Conservation (phyloP, 2,888 invertebrate species). For the Campoplex nolae region DNA sequence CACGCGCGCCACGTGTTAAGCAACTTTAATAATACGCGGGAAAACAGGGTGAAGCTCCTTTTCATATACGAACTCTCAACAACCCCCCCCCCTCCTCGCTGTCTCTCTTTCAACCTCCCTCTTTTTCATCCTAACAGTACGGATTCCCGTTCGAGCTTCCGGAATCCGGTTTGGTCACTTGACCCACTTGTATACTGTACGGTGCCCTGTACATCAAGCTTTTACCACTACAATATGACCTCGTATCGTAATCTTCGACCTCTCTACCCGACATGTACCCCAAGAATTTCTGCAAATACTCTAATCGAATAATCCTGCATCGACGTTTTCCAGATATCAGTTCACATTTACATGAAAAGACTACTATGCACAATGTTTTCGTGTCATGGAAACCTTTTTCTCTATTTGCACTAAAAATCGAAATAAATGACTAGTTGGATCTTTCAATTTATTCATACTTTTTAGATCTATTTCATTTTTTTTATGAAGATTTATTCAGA, state of each 20-base stretch:
- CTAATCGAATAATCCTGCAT: neutral
- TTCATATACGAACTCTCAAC: conserved; percentile 40
- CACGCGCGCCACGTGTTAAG: conserved; percentile 67
- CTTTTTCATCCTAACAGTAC: neutral
- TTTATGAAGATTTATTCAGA: too few species aligned
- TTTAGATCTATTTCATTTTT: too few species aligned
- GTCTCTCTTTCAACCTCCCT: neutral
- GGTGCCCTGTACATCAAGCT: conserved; percentile 3
- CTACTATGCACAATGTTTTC: neutral
- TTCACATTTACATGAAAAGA: neutral
- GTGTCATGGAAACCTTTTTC: too few species aligned
- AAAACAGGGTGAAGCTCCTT: conserved; percentile 45
- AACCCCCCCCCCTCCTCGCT: neutral
- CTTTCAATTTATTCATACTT: too few species aligned
- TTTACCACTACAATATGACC: conserved; percentile 17
- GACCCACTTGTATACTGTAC: conserved; percentile 52
- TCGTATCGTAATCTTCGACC: conserved; percentile 16
- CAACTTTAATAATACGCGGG: conserved; percentile 62
- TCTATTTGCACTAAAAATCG: too few species aligned
- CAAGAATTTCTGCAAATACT: conserved; percentile 3
- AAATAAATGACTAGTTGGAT: too few species aligned
- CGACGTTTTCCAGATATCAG: neutral
- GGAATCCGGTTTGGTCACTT: conserved; percentile 61
- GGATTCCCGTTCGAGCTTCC: conserved; percentile 28
- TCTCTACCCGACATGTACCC: neutral